Evolutionary conservation across 2,888 invertebrate species (phyloP), one percentile per base, ranked within the genome.

Genomic region (Athalia cordata): DNA sequence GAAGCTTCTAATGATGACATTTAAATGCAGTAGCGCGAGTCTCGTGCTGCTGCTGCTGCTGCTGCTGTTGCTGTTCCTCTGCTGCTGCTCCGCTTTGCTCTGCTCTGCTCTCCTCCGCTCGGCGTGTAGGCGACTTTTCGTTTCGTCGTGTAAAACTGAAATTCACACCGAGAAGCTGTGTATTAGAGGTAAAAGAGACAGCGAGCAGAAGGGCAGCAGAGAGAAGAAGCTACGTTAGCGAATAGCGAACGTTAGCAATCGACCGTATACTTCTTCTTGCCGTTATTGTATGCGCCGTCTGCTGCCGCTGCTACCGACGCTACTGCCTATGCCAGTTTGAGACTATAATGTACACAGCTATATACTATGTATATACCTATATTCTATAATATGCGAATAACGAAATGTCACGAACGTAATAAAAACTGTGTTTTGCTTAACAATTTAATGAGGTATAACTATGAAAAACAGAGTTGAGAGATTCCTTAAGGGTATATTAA

Each of bases 21-120:
- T 90, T 90, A 90, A 90, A 90, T 90, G 90, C 89, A 89, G 89
- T 89, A 86, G 87, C 87, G 87, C 87, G 88, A 88, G 89, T 89
- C 89, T 88, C 87, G 85, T 87, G 85, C 84, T 85, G 84, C 85
- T 84, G 83, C 84, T 82, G 81, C 81, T 81, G 79, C 80, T 82
- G 80, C 85, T 79, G 80, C 81, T 75, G 79, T 70, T 75, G 76
- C 50, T 62, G 70, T 64, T 29, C 70, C 84, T 83, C 84, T 82
- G 81, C 80, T 81, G 79, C 80, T 82, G 80, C 65, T 29, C 70
- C 64, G 64, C 62, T 61, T 5, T 64, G 5, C 61, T n/a, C 43
- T 29, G 79, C 78, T 77, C 80, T 81, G 76, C 79, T n/a, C 43
- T 29, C 79, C 78, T 77, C 80, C 81, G 76, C 79, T 59, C 68